These are phyloP conservation scores for Sacculina carcini DNA, from an alignment of 2,888 invertebrate species.

Conservation along the genomic window DNA sequence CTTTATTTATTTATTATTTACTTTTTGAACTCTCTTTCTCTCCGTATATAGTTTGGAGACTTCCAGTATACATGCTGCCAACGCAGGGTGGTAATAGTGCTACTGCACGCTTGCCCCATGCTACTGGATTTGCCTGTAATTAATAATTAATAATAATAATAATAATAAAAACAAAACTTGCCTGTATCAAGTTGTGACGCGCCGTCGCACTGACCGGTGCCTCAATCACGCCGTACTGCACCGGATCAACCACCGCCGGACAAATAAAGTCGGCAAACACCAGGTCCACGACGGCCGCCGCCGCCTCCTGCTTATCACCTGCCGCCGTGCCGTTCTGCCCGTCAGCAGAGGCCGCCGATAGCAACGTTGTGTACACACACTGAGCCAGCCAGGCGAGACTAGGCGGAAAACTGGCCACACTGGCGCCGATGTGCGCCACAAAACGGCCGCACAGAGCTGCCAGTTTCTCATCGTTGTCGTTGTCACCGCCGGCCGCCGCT, in stretches of 20 bases:
- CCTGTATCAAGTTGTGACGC: slow-evolving; percentile 41
- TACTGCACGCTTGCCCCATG: slow-evolving; percentile 14
- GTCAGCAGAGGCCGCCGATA: slow-evolving; percentile 30
- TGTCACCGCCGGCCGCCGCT: slow-evolving; percentile 69
- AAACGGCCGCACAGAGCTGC: slow-evolving; percentile 6
- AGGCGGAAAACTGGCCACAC: slow-evolving; percentile 70
- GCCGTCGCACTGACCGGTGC: slow-evolving; percentile 72
- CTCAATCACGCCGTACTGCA: slow-evolving; percentile 77
- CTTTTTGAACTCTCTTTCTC: no score
- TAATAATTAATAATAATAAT: slow-evolving; percentile 13
- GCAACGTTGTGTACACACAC: slow-evolving; percentile 44
- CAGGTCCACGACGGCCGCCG: slow-evolving; percentile 64
- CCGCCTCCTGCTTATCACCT: slow-evolving; percentile 23
- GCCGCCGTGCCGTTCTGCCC: no score
- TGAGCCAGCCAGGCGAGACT: slow-evolving; percentile 69
- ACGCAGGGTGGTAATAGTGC: slow-evolving; percentile 15
- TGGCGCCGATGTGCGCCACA: slow-evolving; percentile 35
- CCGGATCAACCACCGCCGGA: slow-evolving; percentile 86
- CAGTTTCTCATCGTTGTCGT: slow-evolving; percentile 40
- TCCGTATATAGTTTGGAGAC: no score
- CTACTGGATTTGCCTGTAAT: no score
- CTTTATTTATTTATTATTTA: no score
- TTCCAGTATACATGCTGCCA: no score
- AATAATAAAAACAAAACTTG: slow-evolving; percentile 10
- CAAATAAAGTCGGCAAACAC: slow-evolving; percentile 82